A percentile compares a stretch with the other conserved stretches of the same genome.
These are phyloP conservation scores for Sminthopsis crassicaudata DNA, from an alignment of 2,113 vertebrate species.

Conservation along the genomic window DNA sequence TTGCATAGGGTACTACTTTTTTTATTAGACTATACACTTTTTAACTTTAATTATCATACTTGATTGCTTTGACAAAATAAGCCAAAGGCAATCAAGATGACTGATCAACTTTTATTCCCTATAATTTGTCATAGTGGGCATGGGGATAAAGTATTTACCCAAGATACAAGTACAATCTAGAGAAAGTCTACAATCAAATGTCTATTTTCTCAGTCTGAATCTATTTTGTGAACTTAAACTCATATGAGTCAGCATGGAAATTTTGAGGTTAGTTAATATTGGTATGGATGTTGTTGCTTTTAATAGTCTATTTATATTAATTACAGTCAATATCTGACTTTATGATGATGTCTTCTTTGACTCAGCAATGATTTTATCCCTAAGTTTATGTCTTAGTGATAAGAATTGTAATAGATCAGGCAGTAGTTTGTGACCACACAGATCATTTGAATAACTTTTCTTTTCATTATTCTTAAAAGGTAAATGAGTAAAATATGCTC, in stretches of 20 bases:
- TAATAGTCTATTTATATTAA: not conserved
- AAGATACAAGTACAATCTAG: not conserved
- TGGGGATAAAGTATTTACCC: not conserved
- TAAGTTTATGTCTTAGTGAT: too few relatives aligned
- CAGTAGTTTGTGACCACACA: too few relatives aligned
- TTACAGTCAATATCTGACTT: too few relatives aligned
- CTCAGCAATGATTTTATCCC: too few relatives aligned
- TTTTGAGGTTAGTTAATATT: not conserved
- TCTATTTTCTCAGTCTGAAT: not conserved
- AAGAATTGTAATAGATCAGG: too few relatives aligned
- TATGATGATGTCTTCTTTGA: too few relatives aligned
- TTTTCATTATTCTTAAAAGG: too few relatives aligned
- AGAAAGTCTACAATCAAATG: not conserved
- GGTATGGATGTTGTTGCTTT: not conserved
- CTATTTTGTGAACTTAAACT: not conserved
- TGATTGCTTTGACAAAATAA: not conserved
- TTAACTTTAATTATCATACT: not conserved
- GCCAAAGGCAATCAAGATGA: not conserved
- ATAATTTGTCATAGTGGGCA: not conserved
- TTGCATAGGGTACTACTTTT: not conserved
- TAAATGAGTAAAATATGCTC: too few relatives aligned
- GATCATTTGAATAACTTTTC: too few relatives aligned
- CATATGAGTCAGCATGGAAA: not conserved
- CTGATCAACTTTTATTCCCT: not conserved
- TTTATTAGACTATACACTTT: not conserved